Evolutionary conservation across 2,797 vertebrate species (phyloP).

Genomic region (Gephyroberyx darwinii): DNA sequence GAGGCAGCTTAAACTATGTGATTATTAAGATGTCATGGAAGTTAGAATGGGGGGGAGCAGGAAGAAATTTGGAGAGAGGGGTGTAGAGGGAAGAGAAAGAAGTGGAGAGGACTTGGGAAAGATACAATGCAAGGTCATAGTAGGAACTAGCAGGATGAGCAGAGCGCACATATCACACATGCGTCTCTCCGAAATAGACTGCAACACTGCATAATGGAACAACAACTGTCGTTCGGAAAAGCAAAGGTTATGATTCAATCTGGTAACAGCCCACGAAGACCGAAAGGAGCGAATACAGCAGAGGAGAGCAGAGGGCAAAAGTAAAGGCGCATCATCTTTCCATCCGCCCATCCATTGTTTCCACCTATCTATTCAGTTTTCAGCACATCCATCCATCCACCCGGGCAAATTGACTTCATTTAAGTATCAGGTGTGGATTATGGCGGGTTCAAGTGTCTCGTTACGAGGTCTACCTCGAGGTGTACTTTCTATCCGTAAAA

Average conservation of each 20-base stretch:
- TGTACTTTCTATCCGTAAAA: no score
- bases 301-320: conserved; percentile 23
- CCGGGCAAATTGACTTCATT: no score
- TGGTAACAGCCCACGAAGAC: background rate
- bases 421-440: no score
- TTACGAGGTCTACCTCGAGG: no score
- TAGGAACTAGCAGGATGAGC: background rate
- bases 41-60: no score
- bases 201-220: background rate
- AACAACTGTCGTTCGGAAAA: background rate
- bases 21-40: no score
- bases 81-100: background rate
- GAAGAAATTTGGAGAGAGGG: no score
- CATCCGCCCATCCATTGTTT: background rate
- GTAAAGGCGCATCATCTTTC: background rate
- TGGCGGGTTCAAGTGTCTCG: no score
- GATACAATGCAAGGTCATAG: background rate
- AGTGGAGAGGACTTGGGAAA: conserved; percentile 6
- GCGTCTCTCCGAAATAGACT: background rate
- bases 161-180: background rate
- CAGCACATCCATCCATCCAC: background rate
- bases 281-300: conserved; percentile 12
- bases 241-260: background rate
- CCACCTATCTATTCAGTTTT: background rate
- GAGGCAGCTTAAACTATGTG: no score